Evolutionary conservation across 2,113 vertebrate species (phyloP).

Genomic region (Hippocampus mohnikei): DNA sequence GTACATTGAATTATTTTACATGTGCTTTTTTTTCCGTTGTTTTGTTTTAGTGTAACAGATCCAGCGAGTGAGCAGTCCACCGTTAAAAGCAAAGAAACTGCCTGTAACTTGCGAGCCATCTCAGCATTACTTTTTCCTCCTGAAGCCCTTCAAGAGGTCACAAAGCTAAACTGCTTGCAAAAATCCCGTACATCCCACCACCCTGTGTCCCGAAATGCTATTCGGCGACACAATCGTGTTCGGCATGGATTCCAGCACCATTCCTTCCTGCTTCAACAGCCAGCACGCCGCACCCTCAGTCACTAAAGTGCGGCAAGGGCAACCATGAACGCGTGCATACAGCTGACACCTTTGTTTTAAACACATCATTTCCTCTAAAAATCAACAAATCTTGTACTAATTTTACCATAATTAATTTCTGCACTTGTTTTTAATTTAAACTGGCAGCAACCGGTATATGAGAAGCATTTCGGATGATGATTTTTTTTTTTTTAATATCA

Average conservation of each 20-base stretch:
- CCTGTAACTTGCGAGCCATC: constrained; percentile 32
- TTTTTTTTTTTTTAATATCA: neutral
- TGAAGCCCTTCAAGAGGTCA: constrained; percentile 70
- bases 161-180: constrained; percentile 73
- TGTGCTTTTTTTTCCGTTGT: constrained; percentile 14
- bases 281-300: constrained; percentile 80
- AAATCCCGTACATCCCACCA: constrained; percentile 71
- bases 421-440: constrained; percentile 15
- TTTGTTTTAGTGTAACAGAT: constrained; percentile 52
- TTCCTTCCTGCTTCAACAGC: constrained; percentile 81
- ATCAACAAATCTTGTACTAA: neutral
- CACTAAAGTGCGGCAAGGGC: constrained; percentile 69
- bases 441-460: constrained; percentile 36
- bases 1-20: neutral
- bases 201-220: constrained; percentile 73
- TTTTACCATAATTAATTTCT: constrained; percentile 12
- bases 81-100: constrained; percentile 37
- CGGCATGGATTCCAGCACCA: constrained; percentile 71
- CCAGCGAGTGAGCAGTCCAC: constrained; percentile 31
- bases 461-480: constrained; percentile 13
- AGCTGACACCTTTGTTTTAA: neutral
- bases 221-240: constrained; percentile 84
- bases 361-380: neutral
- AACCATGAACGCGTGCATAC: neutral
- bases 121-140: constrained; percentile 56